A percentile compares a stretch with the other conserved stretches of the same genome.
These are phyloP conservation scores for Chrysomela aeneicollis DNA, from an alignment of 2,888 invertebrate genomes.

Conservation along the genomic window DNA sequence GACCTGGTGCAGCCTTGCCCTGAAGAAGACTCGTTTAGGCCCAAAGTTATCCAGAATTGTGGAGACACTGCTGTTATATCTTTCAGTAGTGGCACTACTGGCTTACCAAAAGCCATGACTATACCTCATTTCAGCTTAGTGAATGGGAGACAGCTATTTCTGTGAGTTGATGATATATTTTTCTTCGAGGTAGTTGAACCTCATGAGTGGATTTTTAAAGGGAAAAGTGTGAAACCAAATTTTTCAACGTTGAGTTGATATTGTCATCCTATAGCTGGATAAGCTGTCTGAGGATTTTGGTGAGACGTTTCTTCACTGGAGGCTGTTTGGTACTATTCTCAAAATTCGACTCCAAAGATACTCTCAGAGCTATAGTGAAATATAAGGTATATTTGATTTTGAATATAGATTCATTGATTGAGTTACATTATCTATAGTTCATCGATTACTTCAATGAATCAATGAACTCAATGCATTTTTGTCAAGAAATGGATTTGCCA, in stretches of 20 bases:
- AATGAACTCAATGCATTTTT: too few species aligned
- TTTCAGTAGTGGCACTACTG: slow-evolving; percentile 56
- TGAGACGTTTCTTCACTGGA: slow-evolving; percentile 42
- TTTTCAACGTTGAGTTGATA: background rate
- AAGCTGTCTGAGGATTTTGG: slow-evolving; percentile 42
- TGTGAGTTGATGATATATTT: background rate
- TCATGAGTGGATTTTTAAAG: background rate
- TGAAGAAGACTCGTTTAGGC: slow-evolving; percentile 43
- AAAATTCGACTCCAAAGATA: slow-evolving; percentile 41
- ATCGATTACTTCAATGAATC: too few species aligned
- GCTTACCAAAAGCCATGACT: slow-evolving; percentile 51
- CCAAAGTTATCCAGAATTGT: slow-evolving; percentile 32
- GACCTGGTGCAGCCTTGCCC: slow-evolving; percentile 16
- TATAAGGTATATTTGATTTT: slow-evolving; percentile 40
- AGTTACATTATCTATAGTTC: too few species aligned
- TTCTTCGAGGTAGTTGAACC: background rate
- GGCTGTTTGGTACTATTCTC: slow-evolving; percentile 40
- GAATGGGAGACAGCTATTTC: background rate
- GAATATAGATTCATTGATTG: too few species aligned
- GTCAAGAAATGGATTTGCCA: too few species aligned
- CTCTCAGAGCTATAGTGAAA: slow-evolving; percentile 41
- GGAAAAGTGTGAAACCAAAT: background rate
- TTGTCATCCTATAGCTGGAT: slow-evolving; percentile 50
- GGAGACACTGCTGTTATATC: slow-evolving; percentile 48
- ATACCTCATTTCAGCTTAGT: slow-evolving; percentile 39